These are phyloP conservation scores for Tangara arthus DNA, from an alignment of 2,797 vertebrate species.

Conservation along the genomic window DNA sequence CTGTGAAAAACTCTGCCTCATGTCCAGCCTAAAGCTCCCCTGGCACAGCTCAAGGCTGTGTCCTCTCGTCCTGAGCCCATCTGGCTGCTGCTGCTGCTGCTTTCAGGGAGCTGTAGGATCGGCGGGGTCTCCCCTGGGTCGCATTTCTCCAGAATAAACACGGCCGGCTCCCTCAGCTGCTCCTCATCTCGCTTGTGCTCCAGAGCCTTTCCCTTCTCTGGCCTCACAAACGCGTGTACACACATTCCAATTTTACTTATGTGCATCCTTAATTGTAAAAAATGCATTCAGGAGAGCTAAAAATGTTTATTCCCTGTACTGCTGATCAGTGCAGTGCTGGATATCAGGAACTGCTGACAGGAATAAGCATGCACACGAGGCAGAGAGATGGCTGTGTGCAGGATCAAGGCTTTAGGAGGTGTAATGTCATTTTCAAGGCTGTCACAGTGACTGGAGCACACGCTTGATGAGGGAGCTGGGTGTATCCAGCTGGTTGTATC, in stretches of 20 bases:
- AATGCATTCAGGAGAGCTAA: not conserved
- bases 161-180: not conserved
- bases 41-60: too few species aligned
- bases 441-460: not conserved
- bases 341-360: fast-evolving
- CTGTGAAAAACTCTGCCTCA: not conserved
- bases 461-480: not conserved
- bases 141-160: not conserved
- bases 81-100: not conserved
- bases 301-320: fast-evolving
- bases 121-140: not conserved
- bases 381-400: not conserved
- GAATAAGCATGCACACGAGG: fast-evolving
- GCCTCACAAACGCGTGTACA: fast-evolving
- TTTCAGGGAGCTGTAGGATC: not conserved
- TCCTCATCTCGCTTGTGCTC: not conserved
- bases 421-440: fast-evolving
- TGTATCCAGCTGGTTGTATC: too few species aligned
- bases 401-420: not conserved
- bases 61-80: not conserved
- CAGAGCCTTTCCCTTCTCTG: not conserved
- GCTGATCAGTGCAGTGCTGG: not conserved
- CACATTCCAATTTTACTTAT: fast-evolving
- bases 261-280: not conserved
- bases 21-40: not conserved